Percentiles rank a stretch among this genome's conserved stretches.
phyloP scores from a whole-genome alignment of 2,888 invertebrate genomes.

The Bombyx huttoni region DNA sequence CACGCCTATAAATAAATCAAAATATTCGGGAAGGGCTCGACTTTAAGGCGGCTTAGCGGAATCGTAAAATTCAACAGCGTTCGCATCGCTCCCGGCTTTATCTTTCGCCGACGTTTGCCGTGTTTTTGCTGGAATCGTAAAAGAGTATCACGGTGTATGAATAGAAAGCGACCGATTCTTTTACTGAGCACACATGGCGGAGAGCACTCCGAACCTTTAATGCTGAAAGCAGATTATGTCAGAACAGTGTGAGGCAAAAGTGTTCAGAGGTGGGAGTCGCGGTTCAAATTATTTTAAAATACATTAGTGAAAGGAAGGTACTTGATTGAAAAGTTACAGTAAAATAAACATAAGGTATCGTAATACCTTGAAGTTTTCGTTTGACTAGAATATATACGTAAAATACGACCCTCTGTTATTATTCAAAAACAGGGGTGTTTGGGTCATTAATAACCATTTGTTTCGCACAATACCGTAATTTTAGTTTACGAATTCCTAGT shows the following conservation, averaged over 20 bases:
- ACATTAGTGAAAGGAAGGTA: too few species aligned
- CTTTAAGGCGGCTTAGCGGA: constrained; percentile 70
- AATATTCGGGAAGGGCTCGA: constrained; percentile 71
- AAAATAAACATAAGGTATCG: too few species aligned
- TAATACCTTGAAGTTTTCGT: background rate
- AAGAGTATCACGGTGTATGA: constrained; percentile 64
- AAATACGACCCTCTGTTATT: constrained; percentile 40
- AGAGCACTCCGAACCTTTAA: constrained; percentile 53
- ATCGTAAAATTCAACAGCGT: constrained; percentile 72
- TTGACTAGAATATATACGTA: constrained; percentile 35
- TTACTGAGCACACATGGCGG: constrained; percentile 53
- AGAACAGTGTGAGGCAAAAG: background rate
- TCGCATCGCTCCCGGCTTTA: constrained; percentile 59
- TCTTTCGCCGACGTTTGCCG: constrained; percentile 55
- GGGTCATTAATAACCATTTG: constrained; percentile 71
- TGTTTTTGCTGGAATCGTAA: constrained; percentile 67
- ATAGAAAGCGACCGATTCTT: constrained; percentile 60
- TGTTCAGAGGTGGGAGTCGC: background rate
- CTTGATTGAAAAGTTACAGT: too few species aligned
- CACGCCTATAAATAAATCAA: constrained; percentile 71
- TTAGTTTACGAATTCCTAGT: constrained; percentile 43
- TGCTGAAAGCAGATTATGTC: constrained; percentile 52
- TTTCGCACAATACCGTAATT: constrained; percentile 65
- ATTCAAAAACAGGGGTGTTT: constrained; percentile 50
- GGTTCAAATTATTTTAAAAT: too few species aligned